phyloP scores from a whole-genome alignment of 2,888 invertebrate species.

The Lypha dubia region DNA sequence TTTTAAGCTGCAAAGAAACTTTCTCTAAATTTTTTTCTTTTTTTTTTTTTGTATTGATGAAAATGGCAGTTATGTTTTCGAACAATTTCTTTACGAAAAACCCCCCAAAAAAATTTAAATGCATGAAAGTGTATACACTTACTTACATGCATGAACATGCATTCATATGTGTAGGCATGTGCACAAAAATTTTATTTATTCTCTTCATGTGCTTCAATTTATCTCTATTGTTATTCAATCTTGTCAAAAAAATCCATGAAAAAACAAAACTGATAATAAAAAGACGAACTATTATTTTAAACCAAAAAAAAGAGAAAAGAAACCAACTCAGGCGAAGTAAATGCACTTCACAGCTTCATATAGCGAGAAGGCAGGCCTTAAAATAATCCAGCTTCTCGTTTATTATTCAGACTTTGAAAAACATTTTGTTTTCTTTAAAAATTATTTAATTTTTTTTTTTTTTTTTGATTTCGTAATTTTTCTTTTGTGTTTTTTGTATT shows the following conservation, averaged over 20 bases:
- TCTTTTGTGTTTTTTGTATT: conserved; percentile 14
- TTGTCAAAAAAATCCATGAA: conserved; percentile 42
- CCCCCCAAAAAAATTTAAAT: too few species aligned
- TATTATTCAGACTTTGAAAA: conserved; percentile 36
- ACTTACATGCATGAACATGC: not conserved
- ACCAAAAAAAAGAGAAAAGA: too few species aligned
- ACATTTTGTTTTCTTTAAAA: conserved; percentile 27
- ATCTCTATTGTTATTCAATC: conserved; percentile 69
- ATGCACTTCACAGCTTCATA: not conserved
- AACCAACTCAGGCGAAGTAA: not conserved
- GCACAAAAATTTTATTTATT: conserved; percentile 30
- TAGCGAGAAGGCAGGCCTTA: conserved; percentile 10
- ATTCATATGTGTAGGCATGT: not conserved
- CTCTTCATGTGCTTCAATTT: conserved; percentile 55
- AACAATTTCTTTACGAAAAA: conserved; percentile 21
- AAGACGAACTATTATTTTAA: conserved; percentile 34
- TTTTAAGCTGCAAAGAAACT: conserved; percentile 39
- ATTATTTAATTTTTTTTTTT: not conserved
- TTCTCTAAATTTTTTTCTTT: conserved; percentile 53
- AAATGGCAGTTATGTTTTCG: conserved; percentile 23
- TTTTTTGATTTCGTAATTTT: conserved; percentile 1
- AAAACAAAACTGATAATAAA: conserved; percentile 51
- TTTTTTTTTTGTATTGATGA: conserved; percentile 36
- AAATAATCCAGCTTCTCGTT: conserved; percentile 35
- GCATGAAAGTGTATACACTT: not conserved